phyloP scores from a whole-genome alignment of 2,888 invertebrate genomes.

The Sympetrum striolatum region DNA sequence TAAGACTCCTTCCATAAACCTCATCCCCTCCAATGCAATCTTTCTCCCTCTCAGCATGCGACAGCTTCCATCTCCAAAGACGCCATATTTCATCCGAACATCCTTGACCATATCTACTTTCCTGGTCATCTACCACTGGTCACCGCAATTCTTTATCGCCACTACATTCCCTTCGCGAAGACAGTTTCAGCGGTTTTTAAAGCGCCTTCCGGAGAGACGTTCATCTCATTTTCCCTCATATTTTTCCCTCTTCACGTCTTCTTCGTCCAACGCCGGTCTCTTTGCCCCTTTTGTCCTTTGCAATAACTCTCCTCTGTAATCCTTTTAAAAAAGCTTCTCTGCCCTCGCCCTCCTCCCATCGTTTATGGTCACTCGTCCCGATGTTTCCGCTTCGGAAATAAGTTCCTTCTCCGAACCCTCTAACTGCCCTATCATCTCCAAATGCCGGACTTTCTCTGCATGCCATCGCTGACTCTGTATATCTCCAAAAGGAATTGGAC shows the following conservation, averaged over 20 bases:
- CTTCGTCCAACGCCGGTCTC: background rate
- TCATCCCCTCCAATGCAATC: background rate
- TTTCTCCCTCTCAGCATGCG: background rate
- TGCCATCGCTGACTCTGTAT: background rate
- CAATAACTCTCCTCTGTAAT: constrained; percentile 30
- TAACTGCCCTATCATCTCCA: background rate
- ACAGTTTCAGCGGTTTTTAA: constrained; percentile 33
- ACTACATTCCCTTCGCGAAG: background rate
- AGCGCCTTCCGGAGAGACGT: background rate
- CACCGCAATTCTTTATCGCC: constrained; percentile 18
- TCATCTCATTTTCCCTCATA: background rate
- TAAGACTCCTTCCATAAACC: background rate
- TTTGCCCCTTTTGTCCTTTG: background rate
- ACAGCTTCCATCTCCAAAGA: background rate
- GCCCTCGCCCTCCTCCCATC: background rate
- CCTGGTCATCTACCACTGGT: background rate
- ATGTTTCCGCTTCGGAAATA: constrained; percentile 25
- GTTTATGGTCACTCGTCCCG: constrained; percentile 26
- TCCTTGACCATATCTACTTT: background rate
- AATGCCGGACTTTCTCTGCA: background rate
- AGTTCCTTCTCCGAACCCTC: background rate
- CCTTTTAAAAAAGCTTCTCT: background rate
- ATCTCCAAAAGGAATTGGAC: background rate
- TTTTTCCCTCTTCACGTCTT: background rate
- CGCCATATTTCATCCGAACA: background rate